Conservation (phyloP, 2,888 invertebrate genomes). For the Amiota mariae region DNA sequence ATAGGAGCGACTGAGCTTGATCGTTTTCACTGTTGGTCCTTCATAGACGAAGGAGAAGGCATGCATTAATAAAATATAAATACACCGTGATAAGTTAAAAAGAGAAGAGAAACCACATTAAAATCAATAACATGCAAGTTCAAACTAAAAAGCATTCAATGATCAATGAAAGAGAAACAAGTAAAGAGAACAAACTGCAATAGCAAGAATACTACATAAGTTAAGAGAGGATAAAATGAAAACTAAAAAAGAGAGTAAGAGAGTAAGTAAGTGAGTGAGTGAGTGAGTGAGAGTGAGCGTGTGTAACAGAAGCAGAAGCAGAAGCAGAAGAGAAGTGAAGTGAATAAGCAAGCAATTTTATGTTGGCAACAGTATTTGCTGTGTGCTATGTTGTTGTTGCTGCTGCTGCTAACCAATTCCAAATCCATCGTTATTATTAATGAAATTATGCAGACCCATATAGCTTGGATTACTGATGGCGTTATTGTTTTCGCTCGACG, state of each 20-base stretch:
- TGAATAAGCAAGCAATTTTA: neutral
- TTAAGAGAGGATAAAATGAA: no score
- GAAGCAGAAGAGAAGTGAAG: neutral
- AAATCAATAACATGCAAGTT: neutral
- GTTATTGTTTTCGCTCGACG: slow-evolving; percentile 67
- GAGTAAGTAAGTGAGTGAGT: slow-evolving; percentile 9
- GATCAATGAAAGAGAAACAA: slow-evolving; percentile 1
- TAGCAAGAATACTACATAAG: no score
- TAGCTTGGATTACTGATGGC: slow-evolving; percentile 73
- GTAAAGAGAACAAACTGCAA: no score
- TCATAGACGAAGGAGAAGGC: slow-evolving; percentile 42
- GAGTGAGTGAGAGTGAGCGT: slow-evolving; percentile 7
- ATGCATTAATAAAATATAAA: slow-evolving; percentile 52
- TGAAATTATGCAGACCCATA: slow-evolving; percentile 69
- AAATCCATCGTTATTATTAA: slow-evolving; percentile 71
- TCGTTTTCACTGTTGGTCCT: slow-evolving; percentile 60
- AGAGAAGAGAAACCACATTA: neutral
- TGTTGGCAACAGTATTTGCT: neutral
- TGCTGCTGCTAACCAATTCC: slow-evolving; percentile 64
- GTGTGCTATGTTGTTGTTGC: no score
- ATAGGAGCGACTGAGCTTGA: slow-evolving; percentile 69
- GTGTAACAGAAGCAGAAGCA: no score
- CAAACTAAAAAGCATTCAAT: neutral
- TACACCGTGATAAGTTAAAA: neutral
- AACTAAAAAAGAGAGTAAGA: neutral